phyloP scores from a whole-genome alignment of 2,797 vertebrate species.

The Ceyx erithaca region DNA sequence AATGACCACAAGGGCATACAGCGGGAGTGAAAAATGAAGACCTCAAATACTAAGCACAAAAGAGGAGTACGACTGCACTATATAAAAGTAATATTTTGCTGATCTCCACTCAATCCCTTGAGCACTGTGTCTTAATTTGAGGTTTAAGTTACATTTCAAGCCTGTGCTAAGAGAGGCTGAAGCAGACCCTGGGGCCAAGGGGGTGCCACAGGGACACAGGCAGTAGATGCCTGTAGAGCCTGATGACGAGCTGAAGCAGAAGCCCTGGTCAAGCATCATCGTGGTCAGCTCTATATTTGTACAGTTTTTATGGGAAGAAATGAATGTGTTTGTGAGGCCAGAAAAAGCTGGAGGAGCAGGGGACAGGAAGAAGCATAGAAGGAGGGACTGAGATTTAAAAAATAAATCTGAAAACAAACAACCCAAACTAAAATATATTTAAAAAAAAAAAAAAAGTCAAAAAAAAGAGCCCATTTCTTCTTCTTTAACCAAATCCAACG shows the following conservation, averaged over 20 bases:
- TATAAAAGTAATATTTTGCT: not conserved
- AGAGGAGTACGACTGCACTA: not conserved
- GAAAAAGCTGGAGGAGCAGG: not conserved
- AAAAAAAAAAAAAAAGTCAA: not conserved
- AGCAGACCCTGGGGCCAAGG: not conserved
- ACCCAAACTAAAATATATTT: not conserved
- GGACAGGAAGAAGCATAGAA: not conserved
- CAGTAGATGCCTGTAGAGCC: not conserved
- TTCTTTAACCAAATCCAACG: conserved; percentile 25
- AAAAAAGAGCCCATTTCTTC: not conserved
- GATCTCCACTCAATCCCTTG: conserved; percentile 2
- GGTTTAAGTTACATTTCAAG: not conserved
- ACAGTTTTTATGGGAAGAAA: conserved; percentile 42
- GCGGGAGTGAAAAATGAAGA: conserved; percentile 2
- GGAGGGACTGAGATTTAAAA: conserved; percentile 16
- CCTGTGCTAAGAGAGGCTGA: not conserved
- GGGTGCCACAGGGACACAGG: not conserved
- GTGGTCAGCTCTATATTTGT: conserved; percentile 48
- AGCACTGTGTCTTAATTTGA: not conserved
- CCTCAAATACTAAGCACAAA: not conserved
- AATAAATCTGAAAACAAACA: conserved; percentile 14
- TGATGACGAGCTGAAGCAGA: not conserved
- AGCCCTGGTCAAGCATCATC: not conserved
- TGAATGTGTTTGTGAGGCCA: conserved; percentile 5
- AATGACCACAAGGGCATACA: not conserved